Percentiles rank a stretch among this genome's conserved stretches.
phyloP scores from a whole-genome alignment of 1,140 invertebrate species.

The Laupala kohalensis region DNA sequence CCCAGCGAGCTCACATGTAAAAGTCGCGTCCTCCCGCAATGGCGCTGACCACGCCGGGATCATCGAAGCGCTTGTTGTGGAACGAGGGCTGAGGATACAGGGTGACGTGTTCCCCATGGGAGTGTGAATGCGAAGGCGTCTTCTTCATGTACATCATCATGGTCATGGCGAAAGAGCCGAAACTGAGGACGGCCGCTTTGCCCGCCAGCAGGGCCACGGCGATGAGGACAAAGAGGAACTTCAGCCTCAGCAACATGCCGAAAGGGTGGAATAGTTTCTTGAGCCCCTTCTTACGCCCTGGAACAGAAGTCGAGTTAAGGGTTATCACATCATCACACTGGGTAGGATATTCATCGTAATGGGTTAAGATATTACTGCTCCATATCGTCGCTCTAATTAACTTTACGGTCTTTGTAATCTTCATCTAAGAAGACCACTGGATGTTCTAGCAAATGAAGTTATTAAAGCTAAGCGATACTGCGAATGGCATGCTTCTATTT shows the following conservation, averaged over 20 bases:
- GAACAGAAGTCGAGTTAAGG: too few relatives aligned
- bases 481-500: too few relatives aligned
- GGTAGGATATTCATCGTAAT: too few relatives aligned
- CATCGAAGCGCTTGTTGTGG: neutral
- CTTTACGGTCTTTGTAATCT: too few relatives aligned
- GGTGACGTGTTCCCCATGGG: neutral
- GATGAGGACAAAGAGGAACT: neutral
- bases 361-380: too few relatives aligned
- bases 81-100: neutral
- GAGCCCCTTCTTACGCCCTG: neutral
- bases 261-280: neutral
- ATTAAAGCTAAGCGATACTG: too few relatives aligned
- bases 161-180: neutral
- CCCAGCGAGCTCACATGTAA: neutral
- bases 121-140: neutral
- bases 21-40: neutral
- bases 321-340: too few relatives aligned
- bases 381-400: too few relatives aligned
- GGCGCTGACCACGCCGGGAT: neutral
- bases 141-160: neutral
- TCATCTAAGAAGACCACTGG: too few relatives aligned
- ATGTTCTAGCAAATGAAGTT: too few relatives aligned
- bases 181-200: neutral
- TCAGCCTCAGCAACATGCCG: neutral
- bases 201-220: neutral